phyloP scores from a whole-genome alignment of 2,113 vertebrate genomes.

The Notarius quadriscutis region DNA sequence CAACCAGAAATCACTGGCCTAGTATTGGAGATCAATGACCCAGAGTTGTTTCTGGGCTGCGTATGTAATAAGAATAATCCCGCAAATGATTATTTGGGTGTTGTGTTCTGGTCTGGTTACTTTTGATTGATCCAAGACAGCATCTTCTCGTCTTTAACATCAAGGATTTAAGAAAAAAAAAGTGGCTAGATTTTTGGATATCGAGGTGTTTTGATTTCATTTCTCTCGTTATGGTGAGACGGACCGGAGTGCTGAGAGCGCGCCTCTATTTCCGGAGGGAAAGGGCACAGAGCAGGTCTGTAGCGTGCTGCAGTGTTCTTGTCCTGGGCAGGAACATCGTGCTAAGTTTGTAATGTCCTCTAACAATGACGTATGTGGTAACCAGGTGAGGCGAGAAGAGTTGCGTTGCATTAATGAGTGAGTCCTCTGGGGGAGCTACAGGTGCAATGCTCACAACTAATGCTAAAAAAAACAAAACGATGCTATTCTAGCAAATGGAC shows the following conservation, averaged over 20 bases:
- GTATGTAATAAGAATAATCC: not conserved
- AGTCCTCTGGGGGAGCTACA: not conserved
- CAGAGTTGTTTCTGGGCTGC: not conserved
- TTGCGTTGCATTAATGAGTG: not conserved
- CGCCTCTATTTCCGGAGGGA: constrained; percentile 24
- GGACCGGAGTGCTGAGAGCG: constrained; percentile 31
- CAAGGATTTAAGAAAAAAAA: not conserved
- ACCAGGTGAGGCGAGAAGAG: not conserved
- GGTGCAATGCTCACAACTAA: not conserved
- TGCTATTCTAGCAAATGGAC: not conserved
- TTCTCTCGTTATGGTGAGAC: constrained; percentile 35
- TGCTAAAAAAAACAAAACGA: not conserved
- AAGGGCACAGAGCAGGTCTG: not conserved
- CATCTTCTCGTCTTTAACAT: too few species aligned
- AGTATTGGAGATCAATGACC: constrained; percentile 1
- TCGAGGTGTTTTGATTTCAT: constrained; percentile 39
- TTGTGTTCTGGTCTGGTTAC: not conserved
- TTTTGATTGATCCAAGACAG: not conserved
- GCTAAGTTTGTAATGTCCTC: not conserved
- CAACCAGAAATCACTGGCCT: not conserved
- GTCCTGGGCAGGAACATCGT: not conserved
- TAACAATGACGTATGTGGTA: not conserved
- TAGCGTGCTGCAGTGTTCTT: not conserved
- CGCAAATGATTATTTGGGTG: not conserved
- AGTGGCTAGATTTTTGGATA: not conserved